Percentiles rank a stretch among this genome's conserved stretches.
These are phyloP conservation scores for Torymus auratus DNA, from an alignment of 2,888 invertebrate genomes.

Conservation along the genomic window DNA sequence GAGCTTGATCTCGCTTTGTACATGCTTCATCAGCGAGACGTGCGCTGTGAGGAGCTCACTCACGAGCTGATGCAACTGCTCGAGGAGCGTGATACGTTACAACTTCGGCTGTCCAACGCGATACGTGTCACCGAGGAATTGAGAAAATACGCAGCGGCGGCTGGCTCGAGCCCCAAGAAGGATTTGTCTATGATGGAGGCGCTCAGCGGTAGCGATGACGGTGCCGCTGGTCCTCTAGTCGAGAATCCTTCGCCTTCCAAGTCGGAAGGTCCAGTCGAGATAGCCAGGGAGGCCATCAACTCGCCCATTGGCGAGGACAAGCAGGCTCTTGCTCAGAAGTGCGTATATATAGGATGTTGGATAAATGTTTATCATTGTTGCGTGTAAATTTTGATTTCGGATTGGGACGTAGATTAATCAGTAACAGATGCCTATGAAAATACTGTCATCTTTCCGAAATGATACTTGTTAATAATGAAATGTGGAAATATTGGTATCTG, in stretches of 20 bases:
- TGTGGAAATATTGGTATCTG: neutral
- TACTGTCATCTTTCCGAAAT: no score
- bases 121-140: constrained; percentile 85
- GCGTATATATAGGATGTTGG: constrained; percentile 59
- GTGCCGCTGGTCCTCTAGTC: constrained; percentile 61
- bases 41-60: constrained; percentile 91
- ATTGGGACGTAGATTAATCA: no score
- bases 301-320: constrained; percentile 68
- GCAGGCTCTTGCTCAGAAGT: constrained; percentile 73
- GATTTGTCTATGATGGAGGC: constrained; percentile 51
- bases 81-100: constrained; percentile 91
- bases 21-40: constrained; percentile 91
- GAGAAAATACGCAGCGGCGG: constrained; percentile 66
- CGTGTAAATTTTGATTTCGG: neutral
- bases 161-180: constrained; percentile 58
- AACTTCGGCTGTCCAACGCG: constrained; percentile 88
- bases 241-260: constrained; percentile 69
- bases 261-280: constrained; percentile 71
- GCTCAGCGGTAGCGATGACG: constrained; percentile 32
- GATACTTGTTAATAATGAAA: no score
- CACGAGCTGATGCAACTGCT: constrained; percentile 88
- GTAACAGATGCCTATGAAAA: no score
- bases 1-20: constrained; percentile 89
- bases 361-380: constrained; percentile 1
- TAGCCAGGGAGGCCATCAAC: constrained; percentile 73